Evolutionary conservation across 1,140 invertebrate genomes (phyloP), one percentile per base, ranked within the genome.

Genomic region (Riptortus pedestris): DNA sequence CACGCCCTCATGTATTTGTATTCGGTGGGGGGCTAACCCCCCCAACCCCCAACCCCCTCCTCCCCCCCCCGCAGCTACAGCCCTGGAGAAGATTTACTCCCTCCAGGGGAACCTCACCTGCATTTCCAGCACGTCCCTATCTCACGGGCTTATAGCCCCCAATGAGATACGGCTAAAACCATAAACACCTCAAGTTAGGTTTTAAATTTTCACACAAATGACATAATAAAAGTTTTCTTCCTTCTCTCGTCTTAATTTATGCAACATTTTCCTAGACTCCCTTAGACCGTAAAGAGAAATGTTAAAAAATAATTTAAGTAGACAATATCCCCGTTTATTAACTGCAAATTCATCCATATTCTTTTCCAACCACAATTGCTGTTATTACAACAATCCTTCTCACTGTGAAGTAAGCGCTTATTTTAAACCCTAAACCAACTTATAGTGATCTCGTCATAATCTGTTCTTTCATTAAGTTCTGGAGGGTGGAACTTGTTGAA

Each of bases 1-100:
- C 51, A 55, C 51, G 51, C 51, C 51, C 24, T 55, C 51, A 55
- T 55, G 51, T 55, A 55, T 55, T 55, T 55, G 51, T 55, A 55
- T 55, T 55, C 51, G 31, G 31, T 5, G 31, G 5, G 31, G 14
- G 14, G 14, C 31, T 14, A 5, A 5, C 31, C 31, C 14, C 31
- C 31, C 31, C 31, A 38, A 14, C 31, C 31, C 14, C 31, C 14
- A 38, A 7, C 31, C 31, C 31, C 31, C 31, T 38, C 24, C 14
- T 24, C 16, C 51, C 18, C 24, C 14, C 24, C 51, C 24, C 24
- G 9, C 14, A 38, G 31, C 5, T 5, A 38, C 5, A 38, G 31
- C 5, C 5, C 5, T 5, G 14, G 31, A 38, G 31, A 38, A 7
- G 5, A 7, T 7, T 38, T 14, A 5, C 31, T 38, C 31, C 31